Conservation (phyloP, 2,888 invertebrate species). For the Morinoia aosen region DNA sequence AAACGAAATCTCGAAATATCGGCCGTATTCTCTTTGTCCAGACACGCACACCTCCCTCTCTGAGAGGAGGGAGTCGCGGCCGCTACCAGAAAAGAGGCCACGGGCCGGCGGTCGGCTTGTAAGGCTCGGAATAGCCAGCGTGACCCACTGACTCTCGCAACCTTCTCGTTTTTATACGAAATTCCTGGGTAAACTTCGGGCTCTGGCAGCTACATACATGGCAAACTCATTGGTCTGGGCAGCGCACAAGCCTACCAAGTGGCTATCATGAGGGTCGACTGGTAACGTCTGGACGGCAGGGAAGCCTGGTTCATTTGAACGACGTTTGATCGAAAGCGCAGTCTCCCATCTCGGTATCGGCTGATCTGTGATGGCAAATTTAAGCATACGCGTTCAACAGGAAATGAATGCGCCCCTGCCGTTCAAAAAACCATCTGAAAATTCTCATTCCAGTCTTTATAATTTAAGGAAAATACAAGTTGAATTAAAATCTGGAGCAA, state of each 20-base stretch:
- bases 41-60: no score
- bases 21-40: no score
- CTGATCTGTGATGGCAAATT: no score
- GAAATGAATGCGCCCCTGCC: no score
- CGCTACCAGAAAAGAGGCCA: not conserved
- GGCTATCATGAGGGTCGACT: not conserved
- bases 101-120: constrained; percentile 17
- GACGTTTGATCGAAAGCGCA: not conserved
- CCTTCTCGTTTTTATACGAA: not conserved
- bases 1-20: no score
- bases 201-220: not conserved
- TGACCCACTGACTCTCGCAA: constrained; percentile 16
- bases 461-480: no score
- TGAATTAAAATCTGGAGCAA: no score
- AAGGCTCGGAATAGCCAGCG: constrained; percentile 13
- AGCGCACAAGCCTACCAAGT: not conserved
- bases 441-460: no score
- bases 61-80: no score
- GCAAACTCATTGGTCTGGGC: not conserved
- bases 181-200: not conserved
- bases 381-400: no score
- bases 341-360: no score
- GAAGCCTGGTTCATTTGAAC: not conserved
- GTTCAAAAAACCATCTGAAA: no score
- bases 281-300: not conserved